Percentiles rank a stretch among this genome's conserved stretches.
Conservation (phyloP, 2,113 vertebrate species). For the Hoplias malabaricus region DNA sequence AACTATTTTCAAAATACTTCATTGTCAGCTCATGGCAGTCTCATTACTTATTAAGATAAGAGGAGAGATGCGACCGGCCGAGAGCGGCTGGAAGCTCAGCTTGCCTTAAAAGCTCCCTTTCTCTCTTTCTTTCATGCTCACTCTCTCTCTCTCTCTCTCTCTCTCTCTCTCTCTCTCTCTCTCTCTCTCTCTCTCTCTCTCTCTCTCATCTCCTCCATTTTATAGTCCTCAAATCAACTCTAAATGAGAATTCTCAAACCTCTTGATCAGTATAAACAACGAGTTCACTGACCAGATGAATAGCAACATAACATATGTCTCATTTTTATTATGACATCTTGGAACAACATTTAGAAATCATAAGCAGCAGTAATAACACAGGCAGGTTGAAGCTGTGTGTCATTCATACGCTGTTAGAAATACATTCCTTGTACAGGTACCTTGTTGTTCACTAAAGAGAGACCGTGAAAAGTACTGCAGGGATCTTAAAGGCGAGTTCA, state of each 20-base stretch:
- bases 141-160: slow-evolving; percentile 23
- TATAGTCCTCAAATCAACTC: background rate
- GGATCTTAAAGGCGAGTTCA: no score
- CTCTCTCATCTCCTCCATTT: slow-evolving; percentile 48
- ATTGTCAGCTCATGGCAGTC: slow-evolving; percentile 98
- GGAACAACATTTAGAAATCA: no score
- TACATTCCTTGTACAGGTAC: no score
- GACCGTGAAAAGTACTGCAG: no score
- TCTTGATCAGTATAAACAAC: slow-evolving; percentile 12
- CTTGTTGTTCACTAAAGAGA: no score
- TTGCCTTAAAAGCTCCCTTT: slow-evolving; percentile 74
- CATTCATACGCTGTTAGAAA: no score
- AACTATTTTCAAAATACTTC: slow-evolving; percentile 99
- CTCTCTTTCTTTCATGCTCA: slow-evolving; percentile 17
- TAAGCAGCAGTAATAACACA: no score
- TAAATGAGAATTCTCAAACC: slow-evolving; percentile 44
- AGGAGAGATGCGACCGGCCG: slow-evolving; percentile 79
- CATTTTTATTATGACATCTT: no score
- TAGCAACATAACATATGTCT: no score
- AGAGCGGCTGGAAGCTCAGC: slow-evolving; percentile 82
- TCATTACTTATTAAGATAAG: slow-evolving; percentile 99
- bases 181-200: background rate
- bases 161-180: background rate
- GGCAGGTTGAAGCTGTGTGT: no score
- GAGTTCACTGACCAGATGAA: slow-evolving; percentile 50